Base-by-base conservation (phyloP, 2,113 vertebrate species). In the Silurus glanis region DNA sequence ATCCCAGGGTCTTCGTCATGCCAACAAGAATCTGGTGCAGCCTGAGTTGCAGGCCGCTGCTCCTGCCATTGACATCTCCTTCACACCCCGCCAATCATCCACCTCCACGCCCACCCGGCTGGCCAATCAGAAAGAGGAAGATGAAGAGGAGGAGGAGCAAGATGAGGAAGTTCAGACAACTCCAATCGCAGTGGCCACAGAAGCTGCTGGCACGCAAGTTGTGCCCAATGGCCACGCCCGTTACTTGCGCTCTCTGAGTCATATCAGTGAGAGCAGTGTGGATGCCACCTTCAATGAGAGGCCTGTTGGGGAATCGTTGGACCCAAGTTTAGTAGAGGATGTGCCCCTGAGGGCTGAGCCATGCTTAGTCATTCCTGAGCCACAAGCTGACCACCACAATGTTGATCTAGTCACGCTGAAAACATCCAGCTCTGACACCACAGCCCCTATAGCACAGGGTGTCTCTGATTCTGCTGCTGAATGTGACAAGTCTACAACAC, bases 261-360 rank as follows among this genome's bases (percentile, higher is more conserved):
- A 98, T 90, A 99, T 99, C 88, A 99, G 98, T 0, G 98, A 99
- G 88, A 94, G 92, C 90, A 98, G 97, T 0, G 92, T 95, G 69
- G 98, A 99, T 0, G 95, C 93, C 19, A 84, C 91, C 0, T 74
- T 94, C 89, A 90, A 88, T 19, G 92, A 94, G 66, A 88, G 90
- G 78, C 81, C 80, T 3, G 59, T 69, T 0, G 55, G 84, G 4
- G 89, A 92, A 25, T 87, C 83, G 2, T 85, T 51, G 16, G 92
- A 94, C 51, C 83, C 92, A 71, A 90, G 93, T 82, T 88, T 92
- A n/a, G 72, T 91, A 25, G 88, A 90, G 87, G 94, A 88, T 67
- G 56, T 91, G 71, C 7, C 0, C 10, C 55, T 69, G 80, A 88
- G 69, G 80, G 87, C 90, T n/a, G 88, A 88, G 74, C 80, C 55